Evolutionary conservation across 2,113 vertebrate species (phyloP).

Genomic region (Cyprinodon tularosa): DNA sequence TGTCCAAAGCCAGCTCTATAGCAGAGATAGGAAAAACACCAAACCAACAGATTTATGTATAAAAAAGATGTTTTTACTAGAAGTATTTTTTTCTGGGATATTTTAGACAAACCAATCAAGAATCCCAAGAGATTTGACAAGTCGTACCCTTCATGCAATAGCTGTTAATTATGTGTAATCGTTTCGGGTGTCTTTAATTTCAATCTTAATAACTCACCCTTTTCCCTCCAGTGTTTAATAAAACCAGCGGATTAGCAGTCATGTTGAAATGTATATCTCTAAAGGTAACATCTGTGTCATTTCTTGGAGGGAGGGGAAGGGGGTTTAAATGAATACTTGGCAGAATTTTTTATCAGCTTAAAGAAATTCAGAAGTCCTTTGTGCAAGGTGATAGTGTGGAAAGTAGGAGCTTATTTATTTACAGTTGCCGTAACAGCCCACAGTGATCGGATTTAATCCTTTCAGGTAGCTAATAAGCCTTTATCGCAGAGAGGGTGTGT

Average conservation of each 20-base stretch:
- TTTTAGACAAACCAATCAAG: slow-evolving; percentile 40
- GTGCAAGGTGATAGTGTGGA: slow-evolving; percentile 33
- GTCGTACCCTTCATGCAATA: slow-evolving; percentile 64
- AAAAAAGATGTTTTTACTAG: slow-evolving; percentile 39
- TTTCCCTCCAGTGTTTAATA: slow-evolving; percentile 56
- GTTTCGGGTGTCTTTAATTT: slow-evolving; percentile 87
- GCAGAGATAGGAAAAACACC: slow-evolving; percentile 21
- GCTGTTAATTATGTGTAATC: slow-evolving; percentile 73
- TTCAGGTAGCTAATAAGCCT: slow-evolving; percentile 60
- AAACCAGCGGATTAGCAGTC: slow-evolving; percentile 54
- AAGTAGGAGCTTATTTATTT: slow-evolving; percentile 47
- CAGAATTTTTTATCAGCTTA: slow-evolving; percentile 36
- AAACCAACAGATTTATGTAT: not conserved
- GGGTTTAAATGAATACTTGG: slow-evolving; percentile 22
- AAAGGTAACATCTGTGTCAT: slow-evolving; percentile 67
- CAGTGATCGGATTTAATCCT: slow-evolving; percentile 59
- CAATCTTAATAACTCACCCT: slow-evolving; percentile 89
- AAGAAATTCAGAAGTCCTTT: slow-evolving; percentile 49
- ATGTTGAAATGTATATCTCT: slow-evolving; percentile 59
- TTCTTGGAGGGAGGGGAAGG: slow-evolving; percentile 31
- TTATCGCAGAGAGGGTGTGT: slow-evolving; percentile 50
- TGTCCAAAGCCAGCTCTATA: slow-evolving; percentile 9
- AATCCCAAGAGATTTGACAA: slow-evolving; percentile 62
- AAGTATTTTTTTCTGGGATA: slow-evolving; percentile 35
- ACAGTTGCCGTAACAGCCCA: slow-evolving; percentile 32